phyloP scores from a whole-genome alignment of 2,113 vertebrate species.

The Dromas ardeola region DNA sequence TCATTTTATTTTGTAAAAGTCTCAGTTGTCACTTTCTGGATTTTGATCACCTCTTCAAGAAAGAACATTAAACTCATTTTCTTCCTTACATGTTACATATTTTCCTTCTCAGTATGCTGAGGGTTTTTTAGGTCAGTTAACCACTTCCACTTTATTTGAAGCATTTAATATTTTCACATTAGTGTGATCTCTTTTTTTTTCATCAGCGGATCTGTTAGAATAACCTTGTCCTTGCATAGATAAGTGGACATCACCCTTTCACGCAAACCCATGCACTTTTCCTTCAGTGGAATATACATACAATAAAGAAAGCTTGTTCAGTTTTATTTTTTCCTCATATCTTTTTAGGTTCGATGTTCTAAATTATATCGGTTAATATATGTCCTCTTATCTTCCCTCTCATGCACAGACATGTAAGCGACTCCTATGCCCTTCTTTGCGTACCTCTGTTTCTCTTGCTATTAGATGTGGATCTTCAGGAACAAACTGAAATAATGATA shows the following conservation, averaged over 20 bases:
- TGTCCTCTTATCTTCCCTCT: background rate
- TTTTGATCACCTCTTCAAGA: constrained; percentile 13
- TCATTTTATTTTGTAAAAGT: background rate
- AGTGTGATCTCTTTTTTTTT: background rate
- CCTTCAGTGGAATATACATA: background rate
- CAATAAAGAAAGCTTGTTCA: background rate
- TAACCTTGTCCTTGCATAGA: background rate
- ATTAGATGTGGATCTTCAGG: background rate
- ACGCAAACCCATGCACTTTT: background rate
- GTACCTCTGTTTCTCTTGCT: background rate
- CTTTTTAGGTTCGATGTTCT: background rate
- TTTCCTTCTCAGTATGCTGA: background rate
- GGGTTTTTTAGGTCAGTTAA: background rate
- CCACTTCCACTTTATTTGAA: background rate
- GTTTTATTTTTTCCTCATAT: background rate
- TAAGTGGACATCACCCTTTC: background rate
- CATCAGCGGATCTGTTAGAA: background rate
- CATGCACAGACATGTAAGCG: background rate
- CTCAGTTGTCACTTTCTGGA: background rate
- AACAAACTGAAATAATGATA: background rate
- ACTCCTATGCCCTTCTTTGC: background rate
- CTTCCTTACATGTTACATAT: background rate
- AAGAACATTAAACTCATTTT: background rate
- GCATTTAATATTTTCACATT: background rate
- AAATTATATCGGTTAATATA: background rate